Base-by-base conservation (phyloP, 2,113 vertebrate genomes). In the Ctenomys sociabilis region DNA sequence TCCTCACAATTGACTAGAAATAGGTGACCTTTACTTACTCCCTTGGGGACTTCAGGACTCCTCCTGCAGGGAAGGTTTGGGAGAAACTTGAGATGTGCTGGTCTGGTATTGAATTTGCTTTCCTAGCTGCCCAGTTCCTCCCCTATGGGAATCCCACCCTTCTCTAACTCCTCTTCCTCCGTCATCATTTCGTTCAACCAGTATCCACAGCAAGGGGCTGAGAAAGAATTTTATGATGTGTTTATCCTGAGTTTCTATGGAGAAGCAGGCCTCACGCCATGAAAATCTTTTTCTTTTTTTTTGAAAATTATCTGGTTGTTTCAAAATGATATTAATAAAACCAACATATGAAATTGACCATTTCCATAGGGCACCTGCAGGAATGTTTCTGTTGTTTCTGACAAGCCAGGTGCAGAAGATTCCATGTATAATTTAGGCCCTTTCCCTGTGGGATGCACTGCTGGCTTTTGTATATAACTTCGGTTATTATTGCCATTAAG, bases 401-500 rank as follows among this genome's bases (percentile, higher is more conserved):
- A 95, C 96, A 95, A 95, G 82, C 95, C 97, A 98, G 97, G 97
- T 98, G 97, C 95, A 97, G 94, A 97, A 95, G 95, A 93, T 95
- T 96, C 88, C 95, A 95, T 97, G 95, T 97, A 97, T 97, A 97
- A 98, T 98, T 97, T 97, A 98, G 96, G 88, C 61, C 77, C 95
- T 73, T 77, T 97, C 97, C 95, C 97, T 43, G 32, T 95, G 92
- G 97, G 91, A 73, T 95, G 90, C 97, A 97, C 95, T 95, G 96
- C 97, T 96, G 92, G 85, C 16, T 90, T 97, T 97, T 92, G 95
- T 97, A 89, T 96, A 97, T 97, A 96, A 98, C 95, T 96, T 95
- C 96, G 93, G 97, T 98, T 97, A 97, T 97, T 97, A 97, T 97
- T 98, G 97, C 97, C 97, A 97, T 97, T 97, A 98, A 97, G 97